Conservation (phyloP, 2,888 invertebrate genomes). For the Polyploca ridens region DNA sequence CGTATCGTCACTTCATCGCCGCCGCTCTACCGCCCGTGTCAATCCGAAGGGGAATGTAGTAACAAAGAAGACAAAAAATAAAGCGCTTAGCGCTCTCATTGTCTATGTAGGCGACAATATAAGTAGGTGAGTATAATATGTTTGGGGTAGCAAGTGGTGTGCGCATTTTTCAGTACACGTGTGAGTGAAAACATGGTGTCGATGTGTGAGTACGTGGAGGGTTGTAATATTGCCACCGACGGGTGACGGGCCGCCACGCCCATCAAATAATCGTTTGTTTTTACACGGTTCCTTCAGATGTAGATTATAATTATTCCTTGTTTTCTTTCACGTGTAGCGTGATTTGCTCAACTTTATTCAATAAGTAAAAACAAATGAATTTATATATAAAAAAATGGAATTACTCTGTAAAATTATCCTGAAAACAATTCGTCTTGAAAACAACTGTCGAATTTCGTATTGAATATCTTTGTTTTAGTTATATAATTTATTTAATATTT, state of each 20-base stretch:
- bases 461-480: no score
- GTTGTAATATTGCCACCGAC: conserved; percentile 65
- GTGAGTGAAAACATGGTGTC: conserved; percentile 23
- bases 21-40: conserved; percentile 42
- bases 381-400: no score
- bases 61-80: conserved; percentile 75
- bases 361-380: no score
- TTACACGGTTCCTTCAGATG: conserved; percentile 47
- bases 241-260: conserved; percentile 72
- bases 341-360: background rate
- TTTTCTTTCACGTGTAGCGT: background rate
- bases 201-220: conserved; percentile 48
- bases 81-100: conserved; percentile 76
- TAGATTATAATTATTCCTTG: conserved; percentile 20
- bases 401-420: no score
- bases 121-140: conserved; percentile 45
- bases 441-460: no score
- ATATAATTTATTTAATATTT: no score
- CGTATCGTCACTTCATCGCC: conserved; percentile 44
- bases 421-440: no score
- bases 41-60: conserved; percentile 52
- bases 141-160: conserved; percentile 55
- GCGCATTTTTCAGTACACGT: conserved; percentile 23
- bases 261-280: conserved; percentile 69
- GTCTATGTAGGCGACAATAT: conserved; percentile 63